Conservation (phyloP, 1,140 invertebrate genomes). For the Drosophila parvula region DNA sequence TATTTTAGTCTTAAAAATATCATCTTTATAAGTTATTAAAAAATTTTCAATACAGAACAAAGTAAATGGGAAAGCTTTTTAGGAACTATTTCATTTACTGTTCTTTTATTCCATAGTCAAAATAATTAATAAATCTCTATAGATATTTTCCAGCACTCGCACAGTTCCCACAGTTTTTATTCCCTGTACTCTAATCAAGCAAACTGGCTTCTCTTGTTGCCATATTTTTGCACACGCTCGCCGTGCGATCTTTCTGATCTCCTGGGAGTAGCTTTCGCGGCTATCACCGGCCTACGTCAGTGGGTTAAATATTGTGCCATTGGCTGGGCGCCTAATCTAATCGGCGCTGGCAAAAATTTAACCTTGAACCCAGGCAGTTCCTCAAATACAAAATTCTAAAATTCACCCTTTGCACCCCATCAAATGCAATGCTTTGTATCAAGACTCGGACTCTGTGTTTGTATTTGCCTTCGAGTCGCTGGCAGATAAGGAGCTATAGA, state of each 20-base stretch:
- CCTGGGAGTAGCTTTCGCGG: slow-evolving; percentile 7
- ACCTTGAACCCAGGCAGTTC: slow-evolving; percentile 31
- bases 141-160: background rate
- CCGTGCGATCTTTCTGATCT: slow-evolving; percentile 2
- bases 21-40: too few relatives aligned
- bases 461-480: slow-evolving; percentile 32
- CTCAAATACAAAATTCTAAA: background rate
- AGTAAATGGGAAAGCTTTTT: too few relatives aligned
- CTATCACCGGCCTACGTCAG: slow-evolving; percentile 20
- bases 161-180: background rate
- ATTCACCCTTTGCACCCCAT: slow-evolving; percentile 40
- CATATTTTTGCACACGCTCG: slow-evolving; percentile 12
- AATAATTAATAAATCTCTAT: background rate
- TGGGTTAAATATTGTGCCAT: slow-evolving; percentile 24
- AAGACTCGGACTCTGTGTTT: slow-evolving; percentile 12
- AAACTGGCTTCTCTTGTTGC: background rate
- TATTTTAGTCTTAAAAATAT: too few relatives aligned
- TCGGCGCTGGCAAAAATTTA: slow-evolving; percentile 18
- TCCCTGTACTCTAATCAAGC: background rate
- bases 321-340: slow-evolving; percentile 41
- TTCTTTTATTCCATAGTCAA: too few relatives aligned
- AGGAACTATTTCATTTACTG: background rate
- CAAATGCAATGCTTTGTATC: slow-evolving; percentile 34
- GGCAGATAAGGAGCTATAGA: slow-evolving; percentile 46
- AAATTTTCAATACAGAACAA: too few relatives aligned